phyloP scores from a whole-genome alignment of 2,113 vertebrate genomes.

The Chlamydotis undulata region DNA sequence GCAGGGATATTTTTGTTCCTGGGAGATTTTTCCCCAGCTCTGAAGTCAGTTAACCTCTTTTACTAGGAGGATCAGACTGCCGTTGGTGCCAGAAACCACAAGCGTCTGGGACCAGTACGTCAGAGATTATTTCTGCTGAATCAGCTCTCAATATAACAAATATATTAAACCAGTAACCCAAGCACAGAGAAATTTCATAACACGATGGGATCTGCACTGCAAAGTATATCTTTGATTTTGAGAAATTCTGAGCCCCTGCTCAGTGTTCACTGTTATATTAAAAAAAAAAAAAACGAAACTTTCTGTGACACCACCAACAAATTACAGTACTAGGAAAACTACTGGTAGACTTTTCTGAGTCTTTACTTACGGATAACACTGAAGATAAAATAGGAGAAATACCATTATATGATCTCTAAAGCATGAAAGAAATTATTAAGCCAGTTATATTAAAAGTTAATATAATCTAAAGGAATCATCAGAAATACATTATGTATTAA shows the following conservation, averaged over 20 bases:
- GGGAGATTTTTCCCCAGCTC: not conserved
- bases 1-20: not conserved
- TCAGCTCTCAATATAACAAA: conserved; percentile 27
- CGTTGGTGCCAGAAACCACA: conserved; percentile 40
- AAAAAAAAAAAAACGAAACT: not conserved
- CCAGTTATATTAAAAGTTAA: not conserved
- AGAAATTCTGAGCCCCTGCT: not conserved
- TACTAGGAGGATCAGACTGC: not conserved
- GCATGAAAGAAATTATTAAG: not conserved
- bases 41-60: conserved; percentile 11
- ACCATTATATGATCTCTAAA: not conserved
- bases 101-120: not conserved
- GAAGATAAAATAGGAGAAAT: not conserved
- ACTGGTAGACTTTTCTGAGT: not conserved
- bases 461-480: not conserved
- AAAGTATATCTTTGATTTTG: not conserved
- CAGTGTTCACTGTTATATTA: not conserved
- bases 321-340: not conserved
- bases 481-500: not conserved
- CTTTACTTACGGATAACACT: not conserved
- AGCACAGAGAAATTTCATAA: not conserved
- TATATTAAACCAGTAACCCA: not conserved
- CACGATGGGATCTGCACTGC: not conserved
- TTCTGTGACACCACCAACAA: not conserved
- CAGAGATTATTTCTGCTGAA: conserved; percentile 45